Conservation (phyloP, 2,113 vertebrate genomes). For the Gavia stellata region DNA sequence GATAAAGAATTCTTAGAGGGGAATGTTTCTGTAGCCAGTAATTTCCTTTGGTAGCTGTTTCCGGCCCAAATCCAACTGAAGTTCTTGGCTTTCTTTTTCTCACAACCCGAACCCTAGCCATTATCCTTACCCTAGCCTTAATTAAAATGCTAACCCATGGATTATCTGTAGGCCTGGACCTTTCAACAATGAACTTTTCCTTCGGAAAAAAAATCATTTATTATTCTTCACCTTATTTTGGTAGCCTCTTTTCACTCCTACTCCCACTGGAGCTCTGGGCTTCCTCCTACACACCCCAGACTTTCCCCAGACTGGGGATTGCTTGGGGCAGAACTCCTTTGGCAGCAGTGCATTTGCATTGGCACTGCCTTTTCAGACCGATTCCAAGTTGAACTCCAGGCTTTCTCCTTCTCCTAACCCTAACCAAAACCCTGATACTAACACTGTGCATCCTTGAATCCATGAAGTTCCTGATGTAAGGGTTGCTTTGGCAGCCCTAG, state of each 20-base stretch:
- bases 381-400: not conserved
- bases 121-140: not conserved
- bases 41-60: not conserved
- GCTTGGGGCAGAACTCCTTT: not conserved
- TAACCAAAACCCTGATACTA: not conserved
- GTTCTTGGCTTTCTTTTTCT: not conserved
- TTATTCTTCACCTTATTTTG: not conserved
- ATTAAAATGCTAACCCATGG: not conserved
- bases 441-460: not conserved
- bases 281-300: not conserved
- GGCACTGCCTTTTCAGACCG: not conserved
- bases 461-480: not conserved
- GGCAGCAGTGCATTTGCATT: not conserved
- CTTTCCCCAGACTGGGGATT: not conserved
- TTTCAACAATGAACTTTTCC: not conserved
- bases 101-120: not conserved
- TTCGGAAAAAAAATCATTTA: not conserved
- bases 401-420: not conserved
- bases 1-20: not conserved
- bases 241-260: not conserved
- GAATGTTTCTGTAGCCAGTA: not conserved
- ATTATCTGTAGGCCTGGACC: not conserved
- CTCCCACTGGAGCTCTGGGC: not conserved
- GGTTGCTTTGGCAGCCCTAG: not conserved
- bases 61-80: not conserved